phyloP scores from a whole-genome alignment of 2,888 invertebrate genomes.

The Drymonia ruficornis region DNA sequence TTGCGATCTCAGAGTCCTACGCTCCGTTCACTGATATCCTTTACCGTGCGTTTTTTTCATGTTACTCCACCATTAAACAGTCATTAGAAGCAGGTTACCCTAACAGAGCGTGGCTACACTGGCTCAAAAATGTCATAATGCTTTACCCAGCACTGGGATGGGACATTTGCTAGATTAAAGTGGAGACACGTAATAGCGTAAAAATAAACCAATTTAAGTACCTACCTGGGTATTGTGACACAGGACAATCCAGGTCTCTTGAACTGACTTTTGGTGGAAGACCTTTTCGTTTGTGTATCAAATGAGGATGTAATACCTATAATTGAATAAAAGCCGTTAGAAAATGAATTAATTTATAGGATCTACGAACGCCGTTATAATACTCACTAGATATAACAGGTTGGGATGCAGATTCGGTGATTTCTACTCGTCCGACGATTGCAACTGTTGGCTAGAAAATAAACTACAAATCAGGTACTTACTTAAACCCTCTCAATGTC shows the following conservation, averaged over 20 bases:
- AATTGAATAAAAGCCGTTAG: constrained; percentile 21
- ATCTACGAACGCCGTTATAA: neutral
- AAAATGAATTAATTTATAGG: neutral
- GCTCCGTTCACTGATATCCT: too few relatives aligned
- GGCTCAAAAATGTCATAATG: too few relatives aligned
- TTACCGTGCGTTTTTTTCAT: too few relatives aligned
- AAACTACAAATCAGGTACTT: neutral
- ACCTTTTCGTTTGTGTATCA: constrained; percentile 69
- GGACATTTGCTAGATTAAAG: too few relatives aligned
- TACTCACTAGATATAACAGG: constrained; percentile 76
- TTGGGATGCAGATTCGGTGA: constrained; percentile 76
- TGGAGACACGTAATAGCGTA: too few relatives aligned
- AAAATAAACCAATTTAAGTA: constrained; percentile 18
- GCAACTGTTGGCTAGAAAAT: constrained; percentile 55
- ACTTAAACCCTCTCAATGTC: neutral
- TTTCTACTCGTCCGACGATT: constrained; percentile 68
- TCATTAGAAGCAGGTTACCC: too few relatives aligned
- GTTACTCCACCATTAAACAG: too few relatives aligned
- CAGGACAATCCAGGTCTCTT: constrained; percentile 72
- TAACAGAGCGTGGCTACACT: too few relatives aligned
- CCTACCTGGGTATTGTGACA: constrained; percentile 73
- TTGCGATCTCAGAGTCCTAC: too few relatives aligned
- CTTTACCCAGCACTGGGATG: too few relatives aligned
- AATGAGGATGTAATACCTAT: constrained; percentile 70
- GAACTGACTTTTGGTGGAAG: constrained; percentile 71